A percentile compares a stretch with the other conserved stretches of the same genome.
phyloP scores from a whole-genome alignment of 2,797 vertebrate genomes.

The Eremophila alpestris region DNA sequence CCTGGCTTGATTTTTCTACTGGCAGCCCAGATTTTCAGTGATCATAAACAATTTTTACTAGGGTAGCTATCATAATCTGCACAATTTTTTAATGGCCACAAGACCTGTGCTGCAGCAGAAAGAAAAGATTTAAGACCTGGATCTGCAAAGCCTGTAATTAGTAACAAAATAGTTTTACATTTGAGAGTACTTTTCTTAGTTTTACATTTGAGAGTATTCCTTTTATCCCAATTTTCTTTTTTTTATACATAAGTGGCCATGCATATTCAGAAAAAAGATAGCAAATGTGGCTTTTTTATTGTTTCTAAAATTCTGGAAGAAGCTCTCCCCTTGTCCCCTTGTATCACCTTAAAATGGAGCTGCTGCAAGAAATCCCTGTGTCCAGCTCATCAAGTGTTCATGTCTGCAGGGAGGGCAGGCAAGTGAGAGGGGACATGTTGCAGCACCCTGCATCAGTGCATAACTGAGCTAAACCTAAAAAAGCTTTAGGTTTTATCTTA shows the following conservation, averaged over 20 bases:
- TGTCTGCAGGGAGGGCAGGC: neutral
- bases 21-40: neutral
- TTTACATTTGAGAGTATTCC: neutral
- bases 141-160: neutral
- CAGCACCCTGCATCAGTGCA: neutral
- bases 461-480: neutral
- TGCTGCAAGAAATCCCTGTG: neutral
- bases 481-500: neutral
- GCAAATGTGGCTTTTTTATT: neutral
- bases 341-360: neutral
- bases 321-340: neutral
- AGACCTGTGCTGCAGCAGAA: neutral
- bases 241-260: neutral
- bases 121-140: neutral
- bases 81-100: neutral
- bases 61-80: neutral
- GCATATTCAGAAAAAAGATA: neutral
- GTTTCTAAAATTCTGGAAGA: neutral
- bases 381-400: neutral
- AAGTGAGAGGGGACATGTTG: neutral
- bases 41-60: neutral
- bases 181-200: neutral
- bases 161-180: neutral
- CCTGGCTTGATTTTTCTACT: neutral
- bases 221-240: neutral